phyloP scores from a whole-genome alignment of 2,797 vertebrate genomes.

The Chelmon rostratus region DNA sequence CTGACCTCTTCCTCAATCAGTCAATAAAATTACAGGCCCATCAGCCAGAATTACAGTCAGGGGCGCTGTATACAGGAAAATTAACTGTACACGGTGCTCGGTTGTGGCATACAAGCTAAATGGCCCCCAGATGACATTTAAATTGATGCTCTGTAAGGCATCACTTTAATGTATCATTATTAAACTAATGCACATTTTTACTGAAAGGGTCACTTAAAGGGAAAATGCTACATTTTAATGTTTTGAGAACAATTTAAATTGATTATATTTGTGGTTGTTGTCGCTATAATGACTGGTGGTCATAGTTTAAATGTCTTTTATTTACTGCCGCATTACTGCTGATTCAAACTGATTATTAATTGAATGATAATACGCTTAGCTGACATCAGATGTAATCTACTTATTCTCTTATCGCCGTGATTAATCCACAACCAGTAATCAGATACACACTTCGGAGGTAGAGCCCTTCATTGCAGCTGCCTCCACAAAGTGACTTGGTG shows the following conservation, averaged over 20 bases:
- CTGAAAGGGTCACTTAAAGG: conserved; percentile 14
- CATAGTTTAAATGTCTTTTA: conserved; percentile 5
- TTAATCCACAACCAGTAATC: conserved; percentile 3
- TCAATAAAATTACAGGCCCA: conserved; percentile 65
- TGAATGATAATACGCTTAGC: conserved; percentile 31
- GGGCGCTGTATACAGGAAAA: not conserved
- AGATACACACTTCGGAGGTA: not conserved
- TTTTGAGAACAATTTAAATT: not conserved
- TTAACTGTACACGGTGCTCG: conserved; percentile 6
- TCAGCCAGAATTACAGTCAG: conserved; percentile 64
- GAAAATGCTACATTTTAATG: not conserved
- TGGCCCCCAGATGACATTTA: conserved; percentile 17
- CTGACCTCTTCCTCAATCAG: conserved; percentile 58
- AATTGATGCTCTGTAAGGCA: conserved; percentile 16
- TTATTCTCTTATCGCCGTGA: conserved; percentile 19
- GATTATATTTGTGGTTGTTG: not conserved
- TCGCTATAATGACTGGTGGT: not conserved
- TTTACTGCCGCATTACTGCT: conserved; percentile 22
- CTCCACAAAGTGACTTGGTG: not conserved
- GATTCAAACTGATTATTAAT: conserved; percentile 30
- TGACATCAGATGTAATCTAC: conserved; percentile 34
- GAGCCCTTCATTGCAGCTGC: not conserved
- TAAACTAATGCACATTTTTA: conserved; percentile 3
- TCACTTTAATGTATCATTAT: conserved; percentile 25
- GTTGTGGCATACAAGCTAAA: conserved; percentile 31